These are phyloP conservation scores for Hozukius guyotensis DNA, from an alignment of 2,797 vertebrate genomes.

Conservation along the genomic window DNA sequence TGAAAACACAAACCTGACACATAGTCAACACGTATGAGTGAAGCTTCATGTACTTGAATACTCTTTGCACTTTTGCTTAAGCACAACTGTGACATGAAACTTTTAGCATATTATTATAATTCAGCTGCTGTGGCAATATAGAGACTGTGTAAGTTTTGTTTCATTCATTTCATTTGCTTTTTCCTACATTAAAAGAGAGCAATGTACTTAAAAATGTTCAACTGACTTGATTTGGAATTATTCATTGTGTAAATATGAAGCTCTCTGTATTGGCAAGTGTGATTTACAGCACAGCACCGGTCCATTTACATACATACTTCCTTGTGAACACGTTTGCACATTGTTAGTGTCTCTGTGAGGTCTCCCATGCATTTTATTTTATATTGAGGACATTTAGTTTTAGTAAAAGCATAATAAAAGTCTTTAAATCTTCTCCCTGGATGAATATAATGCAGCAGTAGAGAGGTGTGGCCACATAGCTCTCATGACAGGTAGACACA, in stretches of 20 bases:
- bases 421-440: conserved; percentile 12
- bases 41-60: background rate
- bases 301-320: conserved; percentile 14
- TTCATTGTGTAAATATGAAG: background rate
- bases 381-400: background rate
- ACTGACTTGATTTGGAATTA: background rate
- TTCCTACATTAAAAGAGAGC: background rate
- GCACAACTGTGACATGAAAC: background rate
- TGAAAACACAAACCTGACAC: background rate
- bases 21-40: background rate
- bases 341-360: background rate
- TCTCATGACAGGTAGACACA: conserved; percentile 78
- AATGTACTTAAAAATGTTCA: background rate
- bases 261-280: background rate
- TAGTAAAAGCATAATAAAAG: background rate
- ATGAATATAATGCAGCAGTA: conserved; percentile 23
- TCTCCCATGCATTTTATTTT: background rate
- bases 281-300: background rate
- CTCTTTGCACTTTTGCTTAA: background rate
- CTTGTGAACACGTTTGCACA: background rate
- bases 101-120: background rate
- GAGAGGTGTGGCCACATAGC: conserved; percentile 77
- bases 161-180: background rate
- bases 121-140: background rate
- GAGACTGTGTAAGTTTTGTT: background rate